Evolutionary conservation across 2,113 vertebrate species (phyloP).

Genomic region (Tringa solitaria): DNA sequence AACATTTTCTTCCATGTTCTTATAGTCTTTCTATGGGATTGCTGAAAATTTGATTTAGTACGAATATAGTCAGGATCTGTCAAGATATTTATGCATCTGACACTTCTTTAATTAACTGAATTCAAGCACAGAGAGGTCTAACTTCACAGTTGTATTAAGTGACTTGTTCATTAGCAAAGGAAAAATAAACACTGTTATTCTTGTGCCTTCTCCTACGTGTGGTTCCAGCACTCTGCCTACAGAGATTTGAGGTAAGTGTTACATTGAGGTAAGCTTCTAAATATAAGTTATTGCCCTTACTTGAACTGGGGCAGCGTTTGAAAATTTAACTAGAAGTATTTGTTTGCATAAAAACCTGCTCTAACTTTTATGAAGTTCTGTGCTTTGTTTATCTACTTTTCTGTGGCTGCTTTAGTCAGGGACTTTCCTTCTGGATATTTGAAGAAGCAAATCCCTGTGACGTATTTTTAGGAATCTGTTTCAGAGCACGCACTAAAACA

Average conservation of each 20-base stretch:
- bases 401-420: not conserved
- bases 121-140: not conserved
- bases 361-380: not conserved
- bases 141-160: not conserved
- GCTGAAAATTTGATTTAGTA: not conserved
- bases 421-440: not conserved
- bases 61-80: not conserved
- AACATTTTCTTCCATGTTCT: not conserved
- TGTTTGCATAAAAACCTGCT: not conserved
- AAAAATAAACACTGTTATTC: not conserved
- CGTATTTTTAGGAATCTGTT: not conserved
- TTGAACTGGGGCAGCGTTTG: not conserved
- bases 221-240: not conserved
- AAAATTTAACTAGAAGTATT: not conserved
- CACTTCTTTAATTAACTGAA: not conserved
- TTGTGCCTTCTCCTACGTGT: not conserved
- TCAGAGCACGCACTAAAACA: not conserved
- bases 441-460: not conserved
- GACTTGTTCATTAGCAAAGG: not conserved
- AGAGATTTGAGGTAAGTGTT: not conserved
- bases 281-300: not conserved
- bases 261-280: not conserved
- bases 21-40: not conserved
- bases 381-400: not conserved
- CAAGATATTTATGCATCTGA: not conserved